Evolutionary conservation across 2,113 vertebrate genomes (phyloP), one percentile per base, ranked within the genome.

Genomic region (Microtus richardsoni): DNA sequence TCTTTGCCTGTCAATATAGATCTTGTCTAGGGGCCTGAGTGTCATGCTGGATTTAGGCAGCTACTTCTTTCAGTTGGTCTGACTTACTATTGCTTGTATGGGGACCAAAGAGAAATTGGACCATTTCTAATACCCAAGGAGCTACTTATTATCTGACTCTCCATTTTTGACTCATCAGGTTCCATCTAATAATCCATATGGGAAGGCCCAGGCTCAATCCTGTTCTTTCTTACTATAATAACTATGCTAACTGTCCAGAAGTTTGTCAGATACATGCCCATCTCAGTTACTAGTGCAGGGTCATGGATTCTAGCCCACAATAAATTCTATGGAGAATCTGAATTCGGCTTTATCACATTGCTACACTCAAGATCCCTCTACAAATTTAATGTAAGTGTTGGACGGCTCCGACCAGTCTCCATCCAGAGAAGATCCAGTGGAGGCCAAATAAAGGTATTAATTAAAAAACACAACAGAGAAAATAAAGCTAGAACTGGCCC

Each of bases 201-300:
- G 88, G 41, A 87, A n/a, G 6, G 0, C 7, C 0, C 22, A 39
- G 24, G 74, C 19, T 52, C 49, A 47, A 36, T 5, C 73, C 9
- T 33, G 9, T 17, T 19, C 5, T 6, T 47, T 39, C 33, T 52
- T 79, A 1, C 16, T 79, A 11, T 36, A 49, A 7, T 6, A 73
- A 21, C 21, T 91, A 26, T 13, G 2, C 7, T 79, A 12, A 70
- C 4, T 44, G 2, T 44, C 7, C 1, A 16, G 24, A 21, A 73
- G n/a, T 19, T 21, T 21, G 30, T 52, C 3, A 49, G 28, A 62
- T 8, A 80, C n/a, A 14, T 49, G 19, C 24, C 4, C 5, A 17
- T 49, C 10, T 87, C 19, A 5, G 2, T 3, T 13, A 49, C 6
- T 10, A 36, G 14, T n/a, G 4, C 1, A 39, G 36, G 7, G 5